Conservation (phyloP, 2,797 vertebrate species). For the Simalia tracyae region DNA sequence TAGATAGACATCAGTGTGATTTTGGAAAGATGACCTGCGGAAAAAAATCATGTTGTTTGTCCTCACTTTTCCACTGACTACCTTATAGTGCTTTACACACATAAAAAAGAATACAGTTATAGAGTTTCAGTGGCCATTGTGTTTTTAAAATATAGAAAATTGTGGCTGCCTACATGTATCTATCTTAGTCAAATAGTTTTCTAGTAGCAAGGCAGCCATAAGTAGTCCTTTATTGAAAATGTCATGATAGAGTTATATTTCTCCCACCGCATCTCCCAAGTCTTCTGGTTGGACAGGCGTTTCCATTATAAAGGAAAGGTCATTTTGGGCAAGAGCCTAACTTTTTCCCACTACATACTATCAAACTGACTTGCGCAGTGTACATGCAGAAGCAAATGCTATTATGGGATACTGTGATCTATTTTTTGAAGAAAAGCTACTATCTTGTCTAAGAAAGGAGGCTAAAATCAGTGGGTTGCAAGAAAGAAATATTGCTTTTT, state of each 20-base stretch:
- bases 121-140: background rate
- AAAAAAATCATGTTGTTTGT: background rate
- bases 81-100: background rate
- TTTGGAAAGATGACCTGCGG: background rate
- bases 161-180: background rate
- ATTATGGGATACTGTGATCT: background rate
- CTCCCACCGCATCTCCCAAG: background rate
- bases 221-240: background rate
- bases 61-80: constrained; percentile 11
- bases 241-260: background rate
- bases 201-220: background rate
- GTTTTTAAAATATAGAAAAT: background rate
- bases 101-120: constrained; percentile 18
- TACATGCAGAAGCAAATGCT: background rate
- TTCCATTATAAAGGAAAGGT: constrained; percentile 22
- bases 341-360: constrained; percentile 24
- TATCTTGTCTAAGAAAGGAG: background rate
- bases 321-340: constrained; percentile 32
- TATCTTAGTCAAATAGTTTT: background rate
- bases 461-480: background rate
- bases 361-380: background rate
- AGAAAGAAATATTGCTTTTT: background rate
- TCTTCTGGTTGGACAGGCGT: constrained; percentile 33
- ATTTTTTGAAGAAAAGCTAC: background rate
- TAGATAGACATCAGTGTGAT: background rate